phyloP scores from a whole-genome alignment of 2,113 vertebrate genomes.

The Merops nubicus region DNA sequence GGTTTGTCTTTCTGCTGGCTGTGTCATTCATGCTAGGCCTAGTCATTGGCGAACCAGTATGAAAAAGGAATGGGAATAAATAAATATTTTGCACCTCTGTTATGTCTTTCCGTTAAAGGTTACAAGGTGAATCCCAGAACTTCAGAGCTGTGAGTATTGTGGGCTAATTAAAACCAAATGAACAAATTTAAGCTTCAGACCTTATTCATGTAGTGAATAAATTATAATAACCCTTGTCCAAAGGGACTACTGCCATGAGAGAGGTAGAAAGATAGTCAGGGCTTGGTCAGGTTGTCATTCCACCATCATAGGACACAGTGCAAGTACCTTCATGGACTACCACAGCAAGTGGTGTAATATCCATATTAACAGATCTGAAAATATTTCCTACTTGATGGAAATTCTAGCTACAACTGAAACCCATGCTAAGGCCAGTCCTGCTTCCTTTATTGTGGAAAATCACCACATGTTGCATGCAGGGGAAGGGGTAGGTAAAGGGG shows the following conservation, averaged over 20 bases:
- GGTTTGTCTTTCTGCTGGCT: too few relatives aligned
- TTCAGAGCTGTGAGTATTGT: neutral
- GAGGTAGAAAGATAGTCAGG: neutral
- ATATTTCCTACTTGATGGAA: neutral
- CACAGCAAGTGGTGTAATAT: neutral
- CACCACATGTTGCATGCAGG: neutral
- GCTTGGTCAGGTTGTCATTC: neutral
- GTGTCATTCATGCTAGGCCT: too few relatives aligned
- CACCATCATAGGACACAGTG: neutral
- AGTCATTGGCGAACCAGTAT: too few relatives aligned
- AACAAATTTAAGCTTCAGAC: neutral
- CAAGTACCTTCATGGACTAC: neutral
- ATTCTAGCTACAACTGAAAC: neutral
- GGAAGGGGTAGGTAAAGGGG: too few relatives aligned
- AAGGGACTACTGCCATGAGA: neutral
- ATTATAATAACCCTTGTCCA: neutral
- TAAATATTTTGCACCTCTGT: neutral
- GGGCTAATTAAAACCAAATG: neutral
- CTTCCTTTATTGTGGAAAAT: neutral
- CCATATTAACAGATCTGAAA: neutral
- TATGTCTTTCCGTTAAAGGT: neutral
- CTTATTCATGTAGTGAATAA: neutral
- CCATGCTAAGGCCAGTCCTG: neutral
- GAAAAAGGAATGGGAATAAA: neutral
- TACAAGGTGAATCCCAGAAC: neutral